Percentiles rank a stretch among this genome's conserved stretches.
Conservation (phyloP, 2,888 invertebrate genomes). For the Ganaspis brasiliensis region DNA sequence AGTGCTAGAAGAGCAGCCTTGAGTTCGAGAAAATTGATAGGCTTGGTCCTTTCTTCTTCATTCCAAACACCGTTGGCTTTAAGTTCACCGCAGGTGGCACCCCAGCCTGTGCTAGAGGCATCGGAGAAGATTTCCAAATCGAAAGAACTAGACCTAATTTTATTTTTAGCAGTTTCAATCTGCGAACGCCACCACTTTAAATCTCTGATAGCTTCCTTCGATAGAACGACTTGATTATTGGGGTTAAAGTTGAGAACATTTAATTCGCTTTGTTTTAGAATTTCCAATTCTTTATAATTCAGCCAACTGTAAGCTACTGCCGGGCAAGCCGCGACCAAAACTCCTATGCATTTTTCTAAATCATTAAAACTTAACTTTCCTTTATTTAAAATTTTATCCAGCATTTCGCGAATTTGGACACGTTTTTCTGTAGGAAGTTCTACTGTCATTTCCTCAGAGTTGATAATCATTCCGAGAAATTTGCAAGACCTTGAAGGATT, state of each 20-base stretch:
- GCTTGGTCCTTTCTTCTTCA: background rate
- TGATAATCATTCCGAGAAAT: constrained; percentile 14
- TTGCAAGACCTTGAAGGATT: constrained; percentile 15
- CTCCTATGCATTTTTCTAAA: constrained; percentile 40
- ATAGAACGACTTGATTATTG: background rate
- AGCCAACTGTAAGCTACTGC: constrained; percentile 52
- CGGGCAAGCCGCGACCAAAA: constrained; percentile 52
- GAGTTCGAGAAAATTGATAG: constrained; percentile 34
- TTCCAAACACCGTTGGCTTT: constrained; percentile 14
- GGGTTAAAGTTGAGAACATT: too few relatives aligned
- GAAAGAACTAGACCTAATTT: background rate
- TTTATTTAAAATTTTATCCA: background rate
- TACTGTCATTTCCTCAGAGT: constrained; percentile 12
- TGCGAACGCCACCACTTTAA: constrained; percentile 10
- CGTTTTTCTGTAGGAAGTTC: constrained; percentile 7
- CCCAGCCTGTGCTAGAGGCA: constrained; percentile 3
- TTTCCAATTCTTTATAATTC: constrained; percentile 48
- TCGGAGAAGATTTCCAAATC: constrained; percentile 35
- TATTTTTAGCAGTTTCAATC: background rate
- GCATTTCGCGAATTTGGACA: background rate
- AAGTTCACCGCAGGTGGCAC: background rate
- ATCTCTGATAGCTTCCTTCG: constrained; percentile 12
- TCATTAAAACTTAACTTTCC: background rate
- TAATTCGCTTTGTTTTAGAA: too few relatives aligned
- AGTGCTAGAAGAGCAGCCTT: constrained; percentile 18